Conservation (phyloP, 2,888 invertebrate genomes). For the Oxycera nigricornis region DNA sequence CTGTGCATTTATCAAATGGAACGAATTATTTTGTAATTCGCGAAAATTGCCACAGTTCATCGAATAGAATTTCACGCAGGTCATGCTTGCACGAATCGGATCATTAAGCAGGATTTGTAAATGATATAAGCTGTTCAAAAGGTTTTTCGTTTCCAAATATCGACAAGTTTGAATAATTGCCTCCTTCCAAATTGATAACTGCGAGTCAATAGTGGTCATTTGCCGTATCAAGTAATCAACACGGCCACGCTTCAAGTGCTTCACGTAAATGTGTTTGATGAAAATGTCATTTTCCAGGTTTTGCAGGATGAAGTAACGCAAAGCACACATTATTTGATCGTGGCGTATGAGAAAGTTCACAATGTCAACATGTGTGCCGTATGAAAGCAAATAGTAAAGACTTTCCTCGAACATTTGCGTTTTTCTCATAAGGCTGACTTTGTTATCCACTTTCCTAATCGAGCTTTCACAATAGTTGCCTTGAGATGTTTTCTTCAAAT, state of each 20-base stretch:
- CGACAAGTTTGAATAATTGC: slow-evolving; percentile 75
- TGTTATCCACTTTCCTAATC: slow-evolving; percentile 51
- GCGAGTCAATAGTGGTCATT: slow-evolving; percentile 71
- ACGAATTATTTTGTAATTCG: slow-evolving; percentile 65
- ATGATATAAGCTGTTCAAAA: slow-evolving; percentile 76
- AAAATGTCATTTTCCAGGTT: slow-evolving; percentile 71
- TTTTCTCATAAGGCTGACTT: slow-evolving; percentile 46
- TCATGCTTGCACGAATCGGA: slow-evolving; percentile 78
- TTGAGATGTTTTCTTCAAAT: slow-evolving; percentile 66
- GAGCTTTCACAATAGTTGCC: slow-evolving; percentile 63
- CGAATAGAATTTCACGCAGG: slow-evolving; percentile 79
- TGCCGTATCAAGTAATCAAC: slow-evolving; percentile 68
- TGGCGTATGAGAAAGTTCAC: slow-evolving; percentile 80
- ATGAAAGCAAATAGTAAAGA: slow-evolving; percentile 79
- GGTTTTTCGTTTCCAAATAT: slow-evolving; percentile 72
- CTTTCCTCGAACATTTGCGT: slow-evolving; percentile 78
- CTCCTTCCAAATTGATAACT: slow-evolving; percentile 74
- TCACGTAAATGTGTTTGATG: slow-evolving; percentile 74
- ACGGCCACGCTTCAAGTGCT: slow-evolving; percentile 71
- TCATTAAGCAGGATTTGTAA: slow-evolving; percentile 76
- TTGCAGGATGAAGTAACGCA: slow-evolving; percentile 74
- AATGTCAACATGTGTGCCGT: slow-evolving; percentile 77
- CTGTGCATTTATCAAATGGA: slow-evolving; percentile 67
- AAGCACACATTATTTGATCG: slow-evolving; percentile 71
- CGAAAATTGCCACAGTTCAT: slow-evolving; percentile 66